Base-by-base conservation (phyloP, 2,113 vertebrate species). In the Monopterus albus region DNA sequence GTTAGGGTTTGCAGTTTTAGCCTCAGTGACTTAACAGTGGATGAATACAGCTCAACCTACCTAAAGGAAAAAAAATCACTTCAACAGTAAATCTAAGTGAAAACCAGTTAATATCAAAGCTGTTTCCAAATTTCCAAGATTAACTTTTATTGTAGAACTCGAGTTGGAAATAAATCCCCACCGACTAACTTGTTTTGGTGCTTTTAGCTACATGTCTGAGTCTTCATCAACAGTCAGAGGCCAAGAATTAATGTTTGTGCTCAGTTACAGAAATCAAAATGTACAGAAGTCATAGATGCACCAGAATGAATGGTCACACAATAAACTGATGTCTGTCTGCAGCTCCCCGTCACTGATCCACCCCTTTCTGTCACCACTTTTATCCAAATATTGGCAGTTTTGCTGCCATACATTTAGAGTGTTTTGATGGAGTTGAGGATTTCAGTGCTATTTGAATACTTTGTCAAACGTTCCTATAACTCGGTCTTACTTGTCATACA, bases 331-430 rank as follows among this genome's bases (percentile, higher is more conserved):
- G 1, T 1, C 56, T 21, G 26, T 15, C 21, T 45, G 26, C n/a
- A n/a, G n/a, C n/a, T n/a, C 1, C 36, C 45, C 0, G 2, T 62
- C 5, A 8, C 23, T 8, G 15, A 42, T 40, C 5, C 14, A 9
- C 18, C 40, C 21, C 9, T 23, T 18, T 45, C 17, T 53, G 39
- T 28, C 59, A 72, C 50, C 50, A 40, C 36, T 10, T 21, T 28
- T 15, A 40, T 39, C 11, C 50, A 81, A 83, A 86, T 75, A 72
- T 84, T 85, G 62, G 71, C 49, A 12, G 1, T 33, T 25, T 26
- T 21, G 14, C 15, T 11, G 20, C 21, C 1, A 0, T 47, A 38
- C 6, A 20, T 33, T 17, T 42, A 33, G 10, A 20, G 18, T 21
- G 3, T 31, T 72, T 50, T 14, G 35, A 1, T 17, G 46, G 40